Conservation (phyloP, 2,113 vertebrate species). For the Gobio gobio region DNA sequence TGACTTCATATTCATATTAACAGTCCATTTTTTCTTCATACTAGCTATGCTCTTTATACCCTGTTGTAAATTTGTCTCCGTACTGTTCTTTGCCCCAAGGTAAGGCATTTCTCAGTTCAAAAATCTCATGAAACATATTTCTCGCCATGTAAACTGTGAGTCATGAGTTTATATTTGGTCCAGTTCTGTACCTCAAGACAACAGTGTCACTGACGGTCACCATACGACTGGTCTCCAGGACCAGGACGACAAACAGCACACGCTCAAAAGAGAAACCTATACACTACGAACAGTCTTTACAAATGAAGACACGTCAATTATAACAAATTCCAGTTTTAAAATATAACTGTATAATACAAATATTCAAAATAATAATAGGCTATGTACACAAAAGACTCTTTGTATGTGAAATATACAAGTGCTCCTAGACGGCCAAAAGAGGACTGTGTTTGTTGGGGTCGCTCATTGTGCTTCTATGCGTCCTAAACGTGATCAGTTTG, state of each 20-base stretch:
- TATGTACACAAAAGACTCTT: slow-evolving; percentile 66
- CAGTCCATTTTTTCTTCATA: background rate
- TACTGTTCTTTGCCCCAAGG: background rate
- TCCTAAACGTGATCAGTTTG: slow-evolving; percentile 20
- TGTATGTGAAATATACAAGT: slow-evolving; percentile 46
- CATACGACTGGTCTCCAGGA: slow-evolving; percentile 69
- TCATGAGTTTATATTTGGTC: slow-evolving; percentile 48
- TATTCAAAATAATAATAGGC: slow-evolving; percentile 61
- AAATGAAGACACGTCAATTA: slow-evolving; percentile 63
- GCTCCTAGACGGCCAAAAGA: slow-evolving; percentile 28
- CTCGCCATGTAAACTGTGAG: slow-evolving; percentile 41
- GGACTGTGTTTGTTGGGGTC: slow-evolving; percentile 39
- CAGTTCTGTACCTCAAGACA: slow-evolving; percentile 57
- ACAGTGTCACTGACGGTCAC: slow-evolving; percentile 62
- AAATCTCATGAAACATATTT: background rate
- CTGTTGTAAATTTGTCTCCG: slow-evolving; percentile 24
- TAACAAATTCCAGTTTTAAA: slow-evolving; percentile 71
- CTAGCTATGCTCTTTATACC: slow-evolving; percentile 2
- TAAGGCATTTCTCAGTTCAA: slow-evolving; percentile 45
- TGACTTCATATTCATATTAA: slow-evolving; percentile 6
- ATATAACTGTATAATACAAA: slow-evolving; percentile 74
- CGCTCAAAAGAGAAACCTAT: slow-evolving; percentile 47
- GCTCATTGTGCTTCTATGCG: slow-evolving; percentile 55
- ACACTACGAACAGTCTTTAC: slow-evolving; percentile 53
- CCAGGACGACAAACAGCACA: slow-evolving; percentile 55